phyloP scores from a whole-genome alignment of 2,888 invertebrate genomes.

The Sussaba pulchella region DNA sequence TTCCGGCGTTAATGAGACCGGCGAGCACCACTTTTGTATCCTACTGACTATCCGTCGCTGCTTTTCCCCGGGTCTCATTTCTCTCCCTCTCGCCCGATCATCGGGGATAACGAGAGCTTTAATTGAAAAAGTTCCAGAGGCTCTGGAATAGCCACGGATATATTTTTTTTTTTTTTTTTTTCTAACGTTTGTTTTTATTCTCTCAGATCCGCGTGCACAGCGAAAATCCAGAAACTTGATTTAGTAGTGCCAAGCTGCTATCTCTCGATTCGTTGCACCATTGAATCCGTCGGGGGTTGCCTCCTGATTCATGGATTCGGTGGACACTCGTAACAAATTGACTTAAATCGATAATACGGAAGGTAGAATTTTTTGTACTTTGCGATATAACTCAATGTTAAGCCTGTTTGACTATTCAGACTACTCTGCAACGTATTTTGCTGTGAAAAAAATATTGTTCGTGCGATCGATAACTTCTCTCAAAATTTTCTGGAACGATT shows the following conservation, averaged over 20 bases:
- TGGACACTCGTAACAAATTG: not conserved
- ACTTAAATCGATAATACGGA: no score
- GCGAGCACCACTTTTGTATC: constrained; percentile 60
- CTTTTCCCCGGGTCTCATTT: constrained; percentile 67
- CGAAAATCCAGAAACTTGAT: constrained; percentile 49
- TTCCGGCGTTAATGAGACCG: constrained; percentile 62
- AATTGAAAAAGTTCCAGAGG: constrained; percentile 77
- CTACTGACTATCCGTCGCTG: constrained; percentile 53
- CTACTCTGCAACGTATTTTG: no score
- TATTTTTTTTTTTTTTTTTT: constrained; percentile 29
- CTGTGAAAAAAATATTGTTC: not conserved
- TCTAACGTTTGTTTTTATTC: constrained; percentile 5
- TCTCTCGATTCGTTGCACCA: constrained; percentile 22
- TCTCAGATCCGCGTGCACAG: constrained; percentile 2
- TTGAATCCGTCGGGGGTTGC: constrained; percentile 4
- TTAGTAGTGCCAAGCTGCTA: constrained; percentile 29
- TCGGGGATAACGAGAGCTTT: constrained; percentile 77
- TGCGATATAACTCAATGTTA: no score
- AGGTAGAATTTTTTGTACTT: no score
- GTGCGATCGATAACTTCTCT: no score
- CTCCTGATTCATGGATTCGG: not conserved
- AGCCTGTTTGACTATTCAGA: no score
- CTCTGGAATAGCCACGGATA: constrained; percentile 26
- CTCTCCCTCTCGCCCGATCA: constrained; percentile 73
- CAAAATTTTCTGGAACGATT: no score